These are phyloP conservation scores for Vanessa tameamea DNA, from an alignment of 1,140 invertebrate species.

Conservation along the genomic window DNA sequence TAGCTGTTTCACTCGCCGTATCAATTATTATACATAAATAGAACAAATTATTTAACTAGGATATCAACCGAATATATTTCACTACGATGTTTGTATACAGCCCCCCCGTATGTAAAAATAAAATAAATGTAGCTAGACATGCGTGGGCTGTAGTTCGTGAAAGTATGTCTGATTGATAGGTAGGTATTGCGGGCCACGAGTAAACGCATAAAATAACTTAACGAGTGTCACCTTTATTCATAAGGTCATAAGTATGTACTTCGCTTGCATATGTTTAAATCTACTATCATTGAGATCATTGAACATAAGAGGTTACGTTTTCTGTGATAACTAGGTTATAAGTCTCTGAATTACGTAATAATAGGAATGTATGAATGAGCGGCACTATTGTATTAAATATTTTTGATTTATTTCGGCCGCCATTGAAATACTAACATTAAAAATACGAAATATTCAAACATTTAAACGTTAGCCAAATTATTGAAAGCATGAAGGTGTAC, in stretches of 20 bases:
- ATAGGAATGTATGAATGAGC: conserved; percentile 2
- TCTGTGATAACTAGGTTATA: conserved; percentile 23
- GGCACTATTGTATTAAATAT: background rate
- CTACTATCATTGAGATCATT: background rate
- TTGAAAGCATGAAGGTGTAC: background rate
- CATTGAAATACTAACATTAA: too few species aligned
- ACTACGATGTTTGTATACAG: background rate
- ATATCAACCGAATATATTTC: too few species aligned
- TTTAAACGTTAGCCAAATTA: too few species aligned
- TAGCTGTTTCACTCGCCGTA: too few species aligned
- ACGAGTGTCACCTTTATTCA: background rate
- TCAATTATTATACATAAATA: too few species aligned
- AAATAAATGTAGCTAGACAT: conserved; percentile 20
- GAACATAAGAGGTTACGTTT: background rate
- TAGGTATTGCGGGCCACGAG: conserved; percentile 3
- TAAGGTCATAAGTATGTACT: background rate
- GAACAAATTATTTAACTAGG: too few species aligned
- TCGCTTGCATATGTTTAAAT: background rate
- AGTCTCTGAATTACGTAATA: conserved; percentile 8
- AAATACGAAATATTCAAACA: too few species aligned
- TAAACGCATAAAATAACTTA: background rate
- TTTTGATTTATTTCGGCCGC: background rate
- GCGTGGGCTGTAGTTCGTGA: conserved; percentile 26
- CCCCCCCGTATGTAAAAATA: conserved; percentile 4
- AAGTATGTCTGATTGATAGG: conserved; percentile 27